phyloP scores from a whole-genome alignment of 1,140 invertebrate species.

The Drosophila nigromelanica region DNA sequence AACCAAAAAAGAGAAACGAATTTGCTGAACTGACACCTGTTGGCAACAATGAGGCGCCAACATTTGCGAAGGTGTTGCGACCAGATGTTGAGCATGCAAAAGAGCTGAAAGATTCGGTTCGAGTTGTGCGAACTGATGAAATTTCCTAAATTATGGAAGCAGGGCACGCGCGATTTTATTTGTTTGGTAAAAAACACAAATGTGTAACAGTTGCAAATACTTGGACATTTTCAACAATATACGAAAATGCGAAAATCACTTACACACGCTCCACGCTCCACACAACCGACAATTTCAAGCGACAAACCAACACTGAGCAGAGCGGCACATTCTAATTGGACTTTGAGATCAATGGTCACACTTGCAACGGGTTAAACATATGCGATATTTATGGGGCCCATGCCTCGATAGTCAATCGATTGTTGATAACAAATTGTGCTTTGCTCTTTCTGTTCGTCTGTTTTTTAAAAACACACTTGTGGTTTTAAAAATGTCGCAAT shows the following conservation, averaged over 20 bases:
- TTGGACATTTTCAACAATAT: slow-evolving; percentile 16
- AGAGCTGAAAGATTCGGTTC: slow-evolving; percentile 18
- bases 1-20: slow-evolving; percentile 7
- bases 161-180: slow-evolving; percentile 65
- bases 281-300: slow-evolving; percentile 53
- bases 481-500: too few species aligned
- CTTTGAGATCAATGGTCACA: slow-evolving; percentile 29
- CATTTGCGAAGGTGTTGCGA: slow-evolving; percentile 23
- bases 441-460: too few species aligned
- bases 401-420: slow-evolving; percentile 12
- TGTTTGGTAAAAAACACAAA: slow-evolving; percentile 42
- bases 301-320: slow-evolving; percentile 46
- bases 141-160: slow-evolving; percentile 49
- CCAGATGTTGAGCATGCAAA: slow-evolving; percentile 60
- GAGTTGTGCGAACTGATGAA: slow-evolving; percentile 14
- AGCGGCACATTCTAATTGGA: slow-evolving; percentile 52
- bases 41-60: slow-evolving; percentile 52
- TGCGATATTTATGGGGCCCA: not conserved
- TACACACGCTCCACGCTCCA: slow-evolving; percentile 19
- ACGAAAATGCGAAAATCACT: slow-evolving; percentile 17
- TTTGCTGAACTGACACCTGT: slow-evolving; percentile 57
- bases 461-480: too few species aligned
- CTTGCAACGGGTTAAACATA: slow-evolving; percentile 13
- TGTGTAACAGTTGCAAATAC: slow-evolving; percentile 30
- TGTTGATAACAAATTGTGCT: not conserved